Evolutionary conservation across 2,888 invertebrate genomes (phyloP).

Genomic region (Ophioninae sp.): DNA sequence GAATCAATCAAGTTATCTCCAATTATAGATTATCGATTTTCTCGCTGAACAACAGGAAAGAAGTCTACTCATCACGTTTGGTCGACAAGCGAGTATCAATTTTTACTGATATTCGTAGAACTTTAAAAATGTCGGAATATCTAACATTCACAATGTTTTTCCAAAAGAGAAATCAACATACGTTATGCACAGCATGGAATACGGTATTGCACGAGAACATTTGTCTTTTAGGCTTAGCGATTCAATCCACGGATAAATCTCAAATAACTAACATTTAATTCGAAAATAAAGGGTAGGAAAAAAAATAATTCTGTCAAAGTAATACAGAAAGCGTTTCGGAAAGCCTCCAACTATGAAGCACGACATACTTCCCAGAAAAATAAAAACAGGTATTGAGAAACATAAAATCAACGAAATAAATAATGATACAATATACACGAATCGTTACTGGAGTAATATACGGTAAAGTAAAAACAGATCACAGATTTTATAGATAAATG

Average conservation of each 20-base stretch:
- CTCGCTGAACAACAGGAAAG: background rate
- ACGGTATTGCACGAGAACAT: conserved; percentile 29
- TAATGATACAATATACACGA: conserved; percentile 37
- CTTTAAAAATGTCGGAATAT: background rate
- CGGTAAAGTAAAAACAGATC: conserved; percentile 61
- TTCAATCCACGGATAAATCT: conserved; percentile 27
- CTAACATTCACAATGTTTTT: conserved; percentile 29
- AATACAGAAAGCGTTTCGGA: conserved; percentile 27
- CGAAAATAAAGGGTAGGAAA: conserved; percentile 21
- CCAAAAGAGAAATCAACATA: conserved; percentile 13
- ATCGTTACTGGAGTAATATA: conserved; percentile 40
- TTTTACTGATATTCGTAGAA: conserved; percentile 11
- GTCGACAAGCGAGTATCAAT: conserved; percentile 25
- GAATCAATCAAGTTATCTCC: background rate
- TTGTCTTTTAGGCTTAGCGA: conserved; percentile 43
- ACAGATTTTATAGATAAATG: conserved; percentile 62
- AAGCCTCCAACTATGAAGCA: conserved; percentile 49
- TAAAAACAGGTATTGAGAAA: conserved; percentile 13
- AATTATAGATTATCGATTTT: background rate
- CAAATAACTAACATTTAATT: conserved; percentile 1
- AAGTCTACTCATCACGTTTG: conserved; percentile 31
- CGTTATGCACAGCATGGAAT: background rate
- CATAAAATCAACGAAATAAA: conserved; percentile 44
- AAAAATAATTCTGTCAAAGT: background rate
- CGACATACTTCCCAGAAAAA: conserved; percentile 28